phyloP scores from a whole-genome alignment of 2,797 vertebrate genomes.

The Rhabdophis nuchalis region DNA sequence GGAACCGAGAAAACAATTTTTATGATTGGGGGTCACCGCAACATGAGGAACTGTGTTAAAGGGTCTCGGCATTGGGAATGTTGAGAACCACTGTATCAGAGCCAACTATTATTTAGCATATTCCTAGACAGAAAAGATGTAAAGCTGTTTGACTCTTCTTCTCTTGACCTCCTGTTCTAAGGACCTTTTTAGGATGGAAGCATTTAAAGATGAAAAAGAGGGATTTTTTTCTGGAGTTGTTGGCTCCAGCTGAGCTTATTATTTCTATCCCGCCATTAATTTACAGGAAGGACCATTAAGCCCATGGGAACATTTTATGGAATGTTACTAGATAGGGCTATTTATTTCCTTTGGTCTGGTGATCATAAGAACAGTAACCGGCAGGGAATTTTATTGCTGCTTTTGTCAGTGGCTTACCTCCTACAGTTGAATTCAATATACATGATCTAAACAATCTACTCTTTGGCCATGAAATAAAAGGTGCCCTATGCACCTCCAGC shows the following conservation, averaged over 20 bases:
- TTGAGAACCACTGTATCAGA: no score
- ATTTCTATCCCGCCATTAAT: background rate
- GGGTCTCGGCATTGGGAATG: no score
- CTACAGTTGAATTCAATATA: background rate
- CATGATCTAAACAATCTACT: background rate
- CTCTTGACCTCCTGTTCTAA: constrained; percentile 1
- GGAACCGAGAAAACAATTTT: no score
- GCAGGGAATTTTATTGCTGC: background rate
- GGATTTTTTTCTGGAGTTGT: background rate
- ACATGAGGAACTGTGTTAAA: no score
- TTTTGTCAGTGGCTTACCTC: background rate
- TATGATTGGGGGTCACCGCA: no score
- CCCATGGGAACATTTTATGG: background rate
- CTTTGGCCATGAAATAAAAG: background rate
- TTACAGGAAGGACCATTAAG: background rate
- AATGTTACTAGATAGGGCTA: background rate
- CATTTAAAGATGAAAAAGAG: background rate
- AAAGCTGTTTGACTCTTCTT: background rate
- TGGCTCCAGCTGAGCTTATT: background rate
- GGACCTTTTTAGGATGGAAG: background rate
- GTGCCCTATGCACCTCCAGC: background rate
- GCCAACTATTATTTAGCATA: background rate
- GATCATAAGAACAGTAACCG: background rate
- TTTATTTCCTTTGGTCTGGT: background rate
- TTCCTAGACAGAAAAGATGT: background rate